Evolutionary conservation across 2,888 invertebrate genomes (phyloP).

Genomic region (Zele albiditarsus): DNA sequence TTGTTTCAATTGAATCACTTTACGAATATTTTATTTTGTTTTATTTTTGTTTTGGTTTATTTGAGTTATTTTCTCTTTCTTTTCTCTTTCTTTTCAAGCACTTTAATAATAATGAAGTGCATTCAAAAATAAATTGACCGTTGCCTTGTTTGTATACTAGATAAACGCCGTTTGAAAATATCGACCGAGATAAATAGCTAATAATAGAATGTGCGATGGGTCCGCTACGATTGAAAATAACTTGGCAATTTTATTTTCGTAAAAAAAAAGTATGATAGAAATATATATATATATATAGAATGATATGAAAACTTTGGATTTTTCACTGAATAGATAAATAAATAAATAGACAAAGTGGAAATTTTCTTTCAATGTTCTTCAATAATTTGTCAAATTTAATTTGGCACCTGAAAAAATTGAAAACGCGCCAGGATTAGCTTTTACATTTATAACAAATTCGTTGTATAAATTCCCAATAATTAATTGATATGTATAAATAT

Average conservation of each 20-base stretch:
- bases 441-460: background rate
- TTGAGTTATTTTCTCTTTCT: background rate
- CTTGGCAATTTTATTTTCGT: background rate
- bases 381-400: background rate
- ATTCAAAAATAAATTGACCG: background rate
- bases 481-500: background rate
- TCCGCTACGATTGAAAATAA: background rate
- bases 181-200: background rate
- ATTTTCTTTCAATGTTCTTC: background rate
- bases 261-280: background rate
- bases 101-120: slow-evolving; percentile 1
- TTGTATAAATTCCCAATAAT: background rate
- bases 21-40: background rate
- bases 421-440: background rate
- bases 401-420: background rate
- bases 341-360: background rate
- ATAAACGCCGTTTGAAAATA: background rate
- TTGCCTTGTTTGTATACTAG: background rate
- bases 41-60: background rate
- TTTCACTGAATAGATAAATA: background rate
- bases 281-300: background rate
- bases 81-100: background rate
- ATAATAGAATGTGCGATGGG: background rate
- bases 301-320: background rate
- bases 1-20: slow-evolving; percentile 7